These are phyloP conservation scores for Egretta garzetta DNA, from an alignment of 2,113 vertebrate species.

Conservation along the genomic window DNA sequence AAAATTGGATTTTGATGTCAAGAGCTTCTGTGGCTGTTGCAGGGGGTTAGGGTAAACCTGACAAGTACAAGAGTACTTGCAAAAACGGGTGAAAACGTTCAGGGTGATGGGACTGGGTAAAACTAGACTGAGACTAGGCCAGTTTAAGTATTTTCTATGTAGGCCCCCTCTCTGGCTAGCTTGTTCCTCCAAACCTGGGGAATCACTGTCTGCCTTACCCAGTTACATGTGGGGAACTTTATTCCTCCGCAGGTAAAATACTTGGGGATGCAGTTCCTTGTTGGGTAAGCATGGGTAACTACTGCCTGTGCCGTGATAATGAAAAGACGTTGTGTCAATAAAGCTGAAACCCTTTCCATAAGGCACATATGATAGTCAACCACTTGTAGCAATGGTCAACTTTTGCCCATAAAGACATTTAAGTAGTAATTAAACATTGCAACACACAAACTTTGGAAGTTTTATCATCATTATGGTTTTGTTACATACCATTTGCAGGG, in stretches of 20 bases:
- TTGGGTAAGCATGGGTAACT: not conserved
- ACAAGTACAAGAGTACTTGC: not conserved
- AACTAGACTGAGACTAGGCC: not conserved
- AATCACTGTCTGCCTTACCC: not conserved
- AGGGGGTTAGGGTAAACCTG: not conserved
- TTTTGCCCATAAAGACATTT: not conserved
- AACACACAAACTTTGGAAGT: not conserved
- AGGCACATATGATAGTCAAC: not conserved
- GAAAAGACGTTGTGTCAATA: slow-evolving; percentile 20
- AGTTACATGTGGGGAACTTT: not conserved
- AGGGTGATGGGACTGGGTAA: not conserved
- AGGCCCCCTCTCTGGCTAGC: not conserved
- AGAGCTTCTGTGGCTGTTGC: not conserved
- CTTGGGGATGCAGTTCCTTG: not conserved
- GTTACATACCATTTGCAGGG: not conserved
- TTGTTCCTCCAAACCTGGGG: not conserved
- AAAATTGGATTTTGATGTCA: not conserved
- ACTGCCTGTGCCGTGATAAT: not conserved
- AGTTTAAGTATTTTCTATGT: not conserved
- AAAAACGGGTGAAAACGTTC: not conserved
- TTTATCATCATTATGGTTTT: not conserved
- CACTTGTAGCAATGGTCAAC: not conserved
- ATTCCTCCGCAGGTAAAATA: not conserved
- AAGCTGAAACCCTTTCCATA: not conserved
- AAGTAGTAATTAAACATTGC: not conserved